Base-by-base conservation (phyloP, 2,888 invertebrate genomes). In the Cyclophora punctaria region DNA sequence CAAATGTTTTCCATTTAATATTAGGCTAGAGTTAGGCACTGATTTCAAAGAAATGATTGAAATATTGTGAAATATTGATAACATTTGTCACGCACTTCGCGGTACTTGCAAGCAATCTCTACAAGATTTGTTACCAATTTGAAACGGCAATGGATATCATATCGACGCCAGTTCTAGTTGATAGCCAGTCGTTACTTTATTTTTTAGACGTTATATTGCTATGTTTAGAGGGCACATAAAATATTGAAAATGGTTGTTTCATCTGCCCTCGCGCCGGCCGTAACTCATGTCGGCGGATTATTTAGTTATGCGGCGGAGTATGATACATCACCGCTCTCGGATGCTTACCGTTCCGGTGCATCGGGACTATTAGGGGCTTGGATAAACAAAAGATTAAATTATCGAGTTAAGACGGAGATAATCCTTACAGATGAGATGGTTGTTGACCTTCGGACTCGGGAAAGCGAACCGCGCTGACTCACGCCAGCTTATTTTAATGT, bases 331-430 rank as follows among this genome's bases (percentile, higher is more conserved):
- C 69, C 72, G 77, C 66, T 77, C 68, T 74, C 73, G 71, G 71
- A 75, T 75, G 80, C 76, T 68, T 69, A 61, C 62, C 63, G 81
- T 74, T 78, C 73, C 78, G 78, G 74, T 76, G 78, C 81, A 77
- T 60, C 73, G 71, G 66, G 76, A 78, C 83, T 83, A 84, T 86
- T 83, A 85, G 80, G 80, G 73, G 78, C 82, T 81, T 83, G 82
- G 77, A 83, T 85, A 86, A 85, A 86, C 85, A 86, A 80, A 81
- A 79, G 85, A 85, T 86, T 84, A 86, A 84, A 83, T 84, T 81
- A 83, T 82, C 81, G 80, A 77, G 76, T 78, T 80, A 82, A 83
- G 81, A 81, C 79, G 62, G 80, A 78, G 83, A 81, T 85, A 83
- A 85, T 84, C 85, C 84, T 74, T 75, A 77, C 82, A 83, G 81